Conservation (phyloP, 1,140 invertebrate species). For the Drosophila repleta region DNA sequence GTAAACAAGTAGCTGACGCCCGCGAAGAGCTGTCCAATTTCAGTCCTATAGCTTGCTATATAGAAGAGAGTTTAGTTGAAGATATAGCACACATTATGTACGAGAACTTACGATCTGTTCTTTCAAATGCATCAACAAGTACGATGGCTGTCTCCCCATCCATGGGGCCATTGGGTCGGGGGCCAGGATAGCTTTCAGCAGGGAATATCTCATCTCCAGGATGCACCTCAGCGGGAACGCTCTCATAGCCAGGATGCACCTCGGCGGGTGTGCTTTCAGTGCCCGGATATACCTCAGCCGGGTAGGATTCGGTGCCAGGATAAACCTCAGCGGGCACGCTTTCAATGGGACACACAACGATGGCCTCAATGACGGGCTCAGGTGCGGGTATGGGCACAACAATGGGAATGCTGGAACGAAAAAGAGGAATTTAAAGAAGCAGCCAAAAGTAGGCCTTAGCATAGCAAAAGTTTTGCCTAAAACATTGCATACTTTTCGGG, state of each 20-base stretch:
- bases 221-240: background rate
- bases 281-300: slow-evolving; percentile 84
- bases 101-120: slow-evolving; percentile 89
- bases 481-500: slow-evolving; percentile 9
- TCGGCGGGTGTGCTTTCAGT: slow-evolving; percentile 1
- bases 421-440: background rate
- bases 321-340: slow-evolving; percentile 84
- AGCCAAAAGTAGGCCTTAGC: background rate
- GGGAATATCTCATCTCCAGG: background rate
- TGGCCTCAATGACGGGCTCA: slow-evolving; percentile 5
- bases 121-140: slow-evolving; percentile 94
- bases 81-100: background rate
- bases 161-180: slow-evolving; percentile 91
- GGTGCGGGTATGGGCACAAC: background rate
- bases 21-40: slow-evolving; percentile 57
- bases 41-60: slow-evolving; percentile 4
- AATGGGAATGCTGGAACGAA: background rate
- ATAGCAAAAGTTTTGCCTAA: background rate
- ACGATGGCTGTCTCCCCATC: slow-evolving; percentile 90
- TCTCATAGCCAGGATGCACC: slow-evolving; percentile 6
- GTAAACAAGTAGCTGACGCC: slow-evolving; percentile 72
- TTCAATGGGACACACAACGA: background rate
- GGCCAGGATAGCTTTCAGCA: slow-evolving; percentile 54
- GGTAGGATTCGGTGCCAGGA: slow-evolving; percentile 90
- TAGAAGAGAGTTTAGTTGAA: too few relatives aligned